phyloP scores from a whole-genome alignment of 2,113 vertebrate species.

The Entelurus aequoreus region DNA sequence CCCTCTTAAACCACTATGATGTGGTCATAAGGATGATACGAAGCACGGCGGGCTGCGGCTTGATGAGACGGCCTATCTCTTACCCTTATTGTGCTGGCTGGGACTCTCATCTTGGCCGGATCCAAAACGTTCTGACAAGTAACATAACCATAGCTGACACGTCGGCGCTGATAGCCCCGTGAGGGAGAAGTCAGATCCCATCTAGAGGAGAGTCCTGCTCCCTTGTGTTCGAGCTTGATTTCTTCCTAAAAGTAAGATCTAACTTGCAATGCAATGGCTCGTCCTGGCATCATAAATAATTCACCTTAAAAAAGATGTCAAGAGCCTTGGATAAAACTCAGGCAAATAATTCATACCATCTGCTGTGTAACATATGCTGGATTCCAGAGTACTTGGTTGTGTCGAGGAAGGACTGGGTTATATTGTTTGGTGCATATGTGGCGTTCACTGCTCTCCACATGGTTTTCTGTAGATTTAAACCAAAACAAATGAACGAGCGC shows the following conservation, averaged over 20 bases:
- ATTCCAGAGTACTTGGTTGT: slow-evolving; percentile 22
- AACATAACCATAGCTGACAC: slow-evolving; percentile 59
- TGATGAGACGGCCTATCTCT: slow-evolving; percentile 52
- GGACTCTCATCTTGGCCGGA: slow-evolving; percentile 33
- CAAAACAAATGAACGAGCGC: slow-evolving; percentile 27
- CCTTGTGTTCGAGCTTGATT: slow-evolving; percentile 52
- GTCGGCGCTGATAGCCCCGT: slow-evolving; percentile 48
- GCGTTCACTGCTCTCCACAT: slow-evolving; percentile 5
- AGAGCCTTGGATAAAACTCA: slow-evolving; percentile 36
- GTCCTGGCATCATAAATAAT: slow-evolving; percentile 55
- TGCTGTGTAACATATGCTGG: slow-evolving; percentile 43
- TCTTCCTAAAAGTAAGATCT: slow-evolving; percentile 40
- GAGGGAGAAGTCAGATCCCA: slow-evolving; percentile 48
- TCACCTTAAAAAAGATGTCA: slow-evolving; percentile 46
- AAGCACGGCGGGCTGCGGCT: slow-evolving; percentile 32
- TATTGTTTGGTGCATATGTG: slow-evolving; percentile 29
- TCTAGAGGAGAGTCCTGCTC: slow-evolving; percentile 38
- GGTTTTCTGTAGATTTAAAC: slow-evolving; percentile 30
- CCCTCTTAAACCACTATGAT: slow-evolving; percentile 2
- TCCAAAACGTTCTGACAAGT: slow-evolving; percentile 58
- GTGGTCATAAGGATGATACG: slow-evolving; percentile 33
- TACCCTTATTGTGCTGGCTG: slow-evolving; percentile 39
- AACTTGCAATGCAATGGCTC: slow-evolving; percentile 15
- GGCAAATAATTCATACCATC: slow-evolving; percentile 63
- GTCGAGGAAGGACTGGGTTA: slow-evolving; percentile 26